Conservation (phyloP, 2,113 vertebrate species). For the Scolopax mira region DNA sequence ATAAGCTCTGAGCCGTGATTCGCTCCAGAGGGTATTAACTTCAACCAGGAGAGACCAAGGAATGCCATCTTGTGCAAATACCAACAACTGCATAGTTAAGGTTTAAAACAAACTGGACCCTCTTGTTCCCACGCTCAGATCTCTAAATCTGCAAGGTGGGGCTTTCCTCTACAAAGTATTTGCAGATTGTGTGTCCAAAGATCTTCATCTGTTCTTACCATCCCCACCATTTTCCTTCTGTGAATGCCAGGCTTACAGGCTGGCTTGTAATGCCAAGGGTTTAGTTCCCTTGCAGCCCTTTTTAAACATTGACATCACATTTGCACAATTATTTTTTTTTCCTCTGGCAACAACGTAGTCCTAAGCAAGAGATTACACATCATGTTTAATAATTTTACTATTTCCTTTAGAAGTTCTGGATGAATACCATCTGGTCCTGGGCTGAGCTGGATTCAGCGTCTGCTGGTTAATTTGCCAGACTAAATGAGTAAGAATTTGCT, state of each 20-base stretch:
- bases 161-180: not conserved
- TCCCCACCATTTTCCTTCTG: not conserved
- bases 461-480: constrained; percentile 37
- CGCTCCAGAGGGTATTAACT: not conserved
- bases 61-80: not conserved
- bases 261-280: not conserved
- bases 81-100: not conserved
- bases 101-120: not conserved
- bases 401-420: constrained; percentile 57
- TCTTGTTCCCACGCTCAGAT: not conserved
- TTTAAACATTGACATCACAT: not conserved
- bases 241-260: not conserved
- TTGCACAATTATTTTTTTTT: not conserved
- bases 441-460: constrained; percentile 12
- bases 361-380: constrained; percentile 6
- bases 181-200: not conserved
- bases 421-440: constrained; percentile 22
- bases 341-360: not conserved
- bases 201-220: not conserved
- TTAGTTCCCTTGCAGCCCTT: not conserved
- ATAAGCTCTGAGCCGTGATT: not conserved
- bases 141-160: not conserved
- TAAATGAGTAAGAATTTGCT: constrained; percentile 25
- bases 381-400: constrained; percentile 42
- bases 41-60: not conserved